These are phyloP conservation scores for Myxocyprinus asiaticus DNA, from an alignment of 2,113 vertebrate genomes.

Conservation along the genomic window DNA sequence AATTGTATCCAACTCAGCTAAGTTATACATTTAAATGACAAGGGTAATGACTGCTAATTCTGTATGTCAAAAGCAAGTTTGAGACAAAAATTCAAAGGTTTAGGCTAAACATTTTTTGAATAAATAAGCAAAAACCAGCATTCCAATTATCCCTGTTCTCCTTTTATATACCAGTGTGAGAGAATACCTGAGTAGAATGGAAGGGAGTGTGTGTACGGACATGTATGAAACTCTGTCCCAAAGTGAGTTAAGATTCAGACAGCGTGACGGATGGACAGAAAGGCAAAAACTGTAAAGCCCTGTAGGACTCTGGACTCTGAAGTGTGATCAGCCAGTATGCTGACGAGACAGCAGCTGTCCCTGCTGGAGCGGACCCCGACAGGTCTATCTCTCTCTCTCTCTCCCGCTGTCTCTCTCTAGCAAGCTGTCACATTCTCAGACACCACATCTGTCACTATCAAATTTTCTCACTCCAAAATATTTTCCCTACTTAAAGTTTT, in stretches of 20 bases:
- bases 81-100: no score
- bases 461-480: conserved; percentile 37
- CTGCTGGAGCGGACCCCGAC: conserved; percentile 35
- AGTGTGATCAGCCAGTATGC: conserved; percentile 43
- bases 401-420: background rate
- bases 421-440: conserved; percentile 61
- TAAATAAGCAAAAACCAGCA: no score
- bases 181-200: no score
- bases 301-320: conserved; percentile 46
- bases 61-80: no score
- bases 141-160: no score
- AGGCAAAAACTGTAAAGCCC: background rate
- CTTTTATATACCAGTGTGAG: no score
- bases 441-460: conserved; percentile 65
- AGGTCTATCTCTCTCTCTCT: background rate
- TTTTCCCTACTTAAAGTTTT: conserved; percentile 34
- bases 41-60: no score
- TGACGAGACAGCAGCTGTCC: conserved; percentile 66
- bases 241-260: conserved; percentile 52
- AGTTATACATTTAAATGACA: no score
- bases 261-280: conserved; percentile 54
- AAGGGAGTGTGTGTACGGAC: no score
- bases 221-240: conserved; percentile 32
- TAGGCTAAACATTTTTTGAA: no score
- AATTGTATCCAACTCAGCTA: no score